These are phyloP conservation scores for Coturnix japonica DNA, from an alignment of 2,113 vertebrate genomes.

Conservation along the genomic window DNA sequence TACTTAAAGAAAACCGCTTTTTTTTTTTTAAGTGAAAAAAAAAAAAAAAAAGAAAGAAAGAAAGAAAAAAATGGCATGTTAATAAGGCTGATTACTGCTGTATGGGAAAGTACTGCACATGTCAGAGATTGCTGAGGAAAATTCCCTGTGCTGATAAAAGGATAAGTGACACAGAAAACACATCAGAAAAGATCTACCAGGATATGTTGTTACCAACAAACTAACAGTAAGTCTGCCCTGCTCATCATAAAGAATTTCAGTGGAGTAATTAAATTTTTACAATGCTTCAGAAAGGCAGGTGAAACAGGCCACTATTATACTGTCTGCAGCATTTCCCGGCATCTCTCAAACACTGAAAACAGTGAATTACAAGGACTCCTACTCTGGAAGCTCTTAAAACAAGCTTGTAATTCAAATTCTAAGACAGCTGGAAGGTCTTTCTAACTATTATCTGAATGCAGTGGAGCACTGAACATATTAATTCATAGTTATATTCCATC, in stretches of 20 bases:
- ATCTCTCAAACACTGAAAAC: neutral
- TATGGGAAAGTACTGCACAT: neutral
- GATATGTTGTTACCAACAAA: neutral
- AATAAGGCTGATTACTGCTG: neutral
- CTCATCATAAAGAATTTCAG: neutral
- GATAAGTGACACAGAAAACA: neutral
- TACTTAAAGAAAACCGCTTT: neutral
- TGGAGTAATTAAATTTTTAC: neutral
- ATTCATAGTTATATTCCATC: neutral
- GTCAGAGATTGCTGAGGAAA: neutral
- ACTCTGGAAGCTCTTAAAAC: neutral
- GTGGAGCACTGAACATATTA: neutral
- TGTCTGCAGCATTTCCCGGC: neutral
- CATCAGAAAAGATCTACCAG: neutral
- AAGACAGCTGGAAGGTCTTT: constrained; percentile 24
- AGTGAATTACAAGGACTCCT: neutral
- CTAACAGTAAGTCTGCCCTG: neutral
- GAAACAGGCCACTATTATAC: neutral
- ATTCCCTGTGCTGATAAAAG: neutral
- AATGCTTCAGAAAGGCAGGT: neutral
- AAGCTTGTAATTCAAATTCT: neutral
- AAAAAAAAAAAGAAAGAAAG: neutral
- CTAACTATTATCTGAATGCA: neutral
- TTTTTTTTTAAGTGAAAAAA: neutral
- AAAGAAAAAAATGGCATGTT: neutral